Evolutionary conservation across 2,888 invertebrate genomes (phyloP), one percentile per base, ranked within the genome.

Genomic region (Drosophila sordidapex): DNA sequence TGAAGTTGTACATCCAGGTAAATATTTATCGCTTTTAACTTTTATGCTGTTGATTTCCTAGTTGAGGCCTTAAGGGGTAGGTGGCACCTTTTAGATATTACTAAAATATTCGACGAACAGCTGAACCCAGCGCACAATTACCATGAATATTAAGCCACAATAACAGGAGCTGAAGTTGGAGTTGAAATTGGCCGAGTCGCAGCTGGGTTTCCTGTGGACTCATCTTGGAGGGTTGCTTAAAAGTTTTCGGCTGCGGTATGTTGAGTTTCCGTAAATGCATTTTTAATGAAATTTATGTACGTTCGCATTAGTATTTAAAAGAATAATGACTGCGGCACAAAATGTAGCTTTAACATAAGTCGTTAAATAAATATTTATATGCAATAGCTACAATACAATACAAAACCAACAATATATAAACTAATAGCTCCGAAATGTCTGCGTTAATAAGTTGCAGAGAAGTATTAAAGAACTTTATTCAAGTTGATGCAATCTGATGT

Each of bases 221-320:
- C 71, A 73, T 69, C 79, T 72, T 61, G 71, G 74, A 75, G 78
- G 80, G 71, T 81, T 74, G 74, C 57, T 54, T 68, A 58, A 75
- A 75, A 65, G 33, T 76, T 78, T 58, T 61, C 29, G 21, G 25
- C 46, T 33, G 61, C 35, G 53, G 53, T 40, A 21, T 52, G 29
- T 21, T 54, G 38, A 62, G 60, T 36, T 74, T 18, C 29, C 43
- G 21, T 49, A 83, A 89, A 89, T 85, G 76, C 79, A 89, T 87
- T 83, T 87, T 82, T 87, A 85, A 87, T 87, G 76, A 83, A 89
- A 89, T 89, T 89, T 87, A 87, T 85, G 76, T 61, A 27, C 56
- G 61, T 61, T 76, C 43, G 72, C 76, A 84, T 87, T 82, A 78
- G 79, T 66, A 70, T 79, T 81, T 71, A 60, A 61, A 74, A 73